These are phyloP conservation scores for Yponomeuta evonymella DNA, from an alignment of 2,888 invertebrate genomes.

Conservation along the genomic window DNA sequence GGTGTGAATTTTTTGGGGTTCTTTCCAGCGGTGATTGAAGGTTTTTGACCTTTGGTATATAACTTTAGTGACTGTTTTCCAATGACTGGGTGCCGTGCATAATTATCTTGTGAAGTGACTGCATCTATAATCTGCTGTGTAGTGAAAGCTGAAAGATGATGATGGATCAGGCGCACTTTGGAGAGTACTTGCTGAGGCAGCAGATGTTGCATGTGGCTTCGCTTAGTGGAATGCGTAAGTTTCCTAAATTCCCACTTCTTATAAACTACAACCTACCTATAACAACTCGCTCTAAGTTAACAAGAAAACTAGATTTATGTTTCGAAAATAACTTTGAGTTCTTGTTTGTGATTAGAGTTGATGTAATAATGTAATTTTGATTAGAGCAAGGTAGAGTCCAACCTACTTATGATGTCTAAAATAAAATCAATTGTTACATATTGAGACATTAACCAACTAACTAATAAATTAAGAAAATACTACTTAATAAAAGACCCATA, in stretches of 20 bases:
- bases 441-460: no score
- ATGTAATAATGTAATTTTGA: no score
- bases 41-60: neutral
- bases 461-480: no score
- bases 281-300: no score
- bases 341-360: no score
- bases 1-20: slow-evolving; percentile 25
- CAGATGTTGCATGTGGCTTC: slow-evolving; percentile 71
- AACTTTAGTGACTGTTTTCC: neutral
- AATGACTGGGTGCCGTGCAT: neutral
- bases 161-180: slow-evolving; percentile 72
- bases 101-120: slow-evolving; percentile 49
- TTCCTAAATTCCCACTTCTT: neutral
- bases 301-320: no score
- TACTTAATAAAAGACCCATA: no score
- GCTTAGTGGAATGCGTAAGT: slow-evolving; percentile 65
- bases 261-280: no score
- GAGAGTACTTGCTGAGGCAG: slow-evolving; percentile 68
- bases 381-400: no score
- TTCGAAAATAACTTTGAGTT: no score
- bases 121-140: slow-evolving; percentile 31
- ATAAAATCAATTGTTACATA: no score
- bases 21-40: slow-evolving; percentile 20
- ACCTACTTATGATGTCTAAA: no score
- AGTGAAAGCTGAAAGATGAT: slow-evolving; percentile 46